A percentile compares a stretch with the other conserved stretches of the same genome.
These are phyloP conservation scores for Copidosoma aretas DNA, from an alignment of 2,888 invertebrate genomes.

Conservation along the genomic window DNA sequence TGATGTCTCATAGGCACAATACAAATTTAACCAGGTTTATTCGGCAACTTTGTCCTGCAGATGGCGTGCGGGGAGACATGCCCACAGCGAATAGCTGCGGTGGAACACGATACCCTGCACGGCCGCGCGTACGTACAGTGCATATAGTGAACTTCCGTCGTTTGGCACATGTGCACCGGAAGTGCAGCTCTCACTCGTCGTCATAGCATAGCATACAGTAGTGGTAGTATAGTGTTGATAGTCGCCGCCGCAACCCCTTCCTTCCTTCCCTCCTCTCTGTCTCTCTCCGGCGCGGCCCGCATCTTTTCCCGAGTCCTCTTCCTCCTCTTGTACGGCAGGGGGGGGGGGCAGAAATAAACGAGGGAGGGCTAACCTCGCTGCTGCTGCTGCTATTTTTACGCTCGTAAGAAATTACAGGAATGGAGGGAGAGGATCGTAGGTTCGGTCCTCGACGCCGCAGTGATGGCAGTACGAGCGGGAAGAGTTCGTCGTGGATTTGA, in stretches of 20 bases:
- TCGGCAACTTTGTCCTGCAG: too few species aligned
- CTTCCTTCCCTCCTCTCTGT: slow-evolving; percentile 10
- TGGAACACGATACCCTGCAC: too few species aligned
- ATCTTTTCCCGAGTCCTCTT: slow-evolving; percentile 7
- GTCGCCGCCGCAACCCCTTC: slow-evolving; percentile 8
- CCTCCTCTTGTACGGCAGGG: neutral
- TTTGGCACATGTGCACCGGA: slow-evolving; percentile 52
- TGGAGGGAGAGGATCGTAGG: neutral
- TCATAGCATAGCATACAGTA: slow-evolving; percentile 2
- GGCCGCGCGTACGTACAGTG: too few species aligned
- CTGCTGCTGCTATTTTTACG: slow-evolving; percentile 24
- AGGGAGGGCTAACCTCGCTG: neutral
- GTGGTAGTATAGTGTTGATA: neutral
- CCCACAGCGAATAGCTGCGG: too few species aligned
- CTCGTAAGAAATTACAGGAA: slow-evolving; percentile 1
- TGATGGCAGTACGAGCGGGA: too few species aligned
- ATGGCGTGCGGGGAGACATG: too few species aligned
- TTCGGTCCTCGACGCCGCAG: too few species aligned
- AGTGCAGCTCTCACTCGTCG: slow-evolving; percentile 50
- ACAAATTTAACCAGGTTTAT: too few species aligned
- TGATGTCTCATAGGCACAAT: too few species aligned
- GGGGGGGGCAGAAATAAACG: neutral
- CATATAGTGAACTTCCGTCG: slow-evolving; percentile 48
- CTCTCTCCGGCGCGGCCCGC: slow-evolving; percentile 13
- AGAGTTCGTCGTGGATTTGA: too few species aligned